Percentiles rank a stretch among this genome's conserved stretches.
phyloP scores from a whole-genome alignment of 2,888 invertebrate species.

The Napeogenes sylphis region DNA sequence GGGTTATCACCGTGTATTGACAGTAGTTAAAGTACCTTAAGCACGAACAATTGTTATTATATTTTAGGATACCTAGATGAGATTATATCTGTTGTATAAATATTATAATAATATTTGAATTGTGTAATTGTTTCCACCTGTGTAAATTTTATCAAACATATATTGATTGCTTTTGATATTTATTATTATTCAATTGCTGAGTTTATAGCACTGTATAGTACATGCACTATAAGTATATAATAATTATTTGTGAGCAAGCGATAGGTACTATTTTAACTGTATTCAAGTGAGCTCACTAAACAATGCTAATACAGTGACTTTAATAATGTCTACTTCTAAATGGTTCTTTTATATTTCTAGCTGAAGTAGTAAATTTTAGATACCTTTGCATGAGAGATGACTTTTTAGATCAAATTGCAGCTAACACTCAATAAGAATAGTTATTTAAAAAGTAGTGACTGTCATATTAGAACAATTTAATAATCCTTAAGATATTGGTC shows the following conservation, averaged over 20 bases:
- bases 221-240: slow-evolving; percentile 49
- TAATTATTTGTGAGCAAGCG: neutral
- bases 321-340: no score
- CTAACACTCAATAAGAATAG: slow-evolving; percentile 67
- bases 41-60: slow-evolving; percentile 58
- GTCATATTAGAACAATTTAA: slow-evolving; percentile 51
- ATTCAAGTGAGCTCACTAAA: no score
- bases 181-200: slow-evolving; percentile 35
- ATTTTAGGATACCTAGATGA: slow-evolving; percentile 14
- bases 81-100: neutral
- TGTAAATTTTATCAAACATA: slow-evolving; percentile 31
- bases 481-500: slow-evolving; percentile 43
- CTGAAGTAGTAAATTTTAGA: slow-evolving; percentile 42
- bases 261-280: no score
- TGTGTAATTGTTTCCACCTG: neutral
- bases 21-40: slow-evolving; percentile 63
- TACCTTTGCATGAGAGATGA: slow-evolving; percentile 66
- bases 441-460: slow-evolving; percentile 58
- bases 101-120: no score
- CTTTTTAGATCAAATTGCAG: slow-evolving; percentile 72
- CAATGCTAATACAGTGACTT: no score
- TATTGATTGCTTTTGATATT: slow-evolving; percentile 38
- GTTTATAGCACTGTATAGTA: slow-evolving; percentile 67
- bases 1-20: slow-evolving; percentile 73
- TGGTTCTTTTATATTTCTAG: slow-evolving; percentile 3